phyloP scores from a whole-genome alignment of 2,888 invertebrate species.

The Leptodirus hochenwartii region DNA sequence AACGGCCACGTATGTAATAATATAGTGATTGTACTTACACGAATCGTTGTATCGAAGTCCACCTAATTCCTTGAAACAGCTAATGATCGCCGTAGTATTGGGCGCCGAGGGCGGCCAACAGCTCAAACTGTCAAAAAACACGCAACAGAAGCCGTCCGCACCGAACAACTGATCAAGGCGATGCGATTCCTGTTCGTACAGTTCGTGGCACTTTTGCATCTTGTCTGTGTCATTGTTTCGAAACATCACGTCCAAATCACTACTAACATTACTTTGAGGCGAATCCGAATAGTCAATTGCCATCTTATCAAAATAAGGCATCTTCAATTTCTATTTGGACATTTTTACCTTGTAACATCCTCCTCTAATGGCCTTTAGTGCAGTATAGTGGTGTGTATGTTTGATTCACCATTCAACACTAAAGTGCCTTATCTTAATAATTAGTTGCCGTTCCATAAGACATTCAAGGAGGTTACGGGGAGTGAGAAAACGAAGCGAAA shows the following conservation, averaged over 20 bases:
- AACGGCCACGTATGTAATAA: background rate
- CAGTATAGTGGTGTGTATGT: no score
- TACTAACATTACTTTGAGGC: constrained; percentile 1
- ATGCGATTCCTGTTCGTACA: constrained; percentile 15
- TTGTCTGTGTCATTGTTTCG: constrained; percentile 5
- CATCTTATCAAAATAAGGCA: no score
- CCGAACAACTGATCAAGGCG: constrained; percentile 13
- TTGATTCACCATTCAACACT: no score
- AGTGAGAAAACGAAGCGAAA: no score
- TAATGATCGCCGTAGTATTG: constrained; percentile 47
- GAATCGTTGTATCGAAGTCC: constrained; percentile 65
- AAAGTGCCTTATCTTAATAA: no score
- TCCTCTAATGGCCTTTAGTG: no score
- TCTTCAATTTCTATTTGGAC: no score
- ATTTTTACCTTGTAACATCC: no score
- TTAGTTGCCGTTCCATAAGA: no score
- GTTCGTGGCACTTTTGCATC: constrained; percentile 14
- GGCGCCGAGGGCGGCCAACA: constrained; percentile 72
- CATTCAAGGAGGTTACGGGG: no score
- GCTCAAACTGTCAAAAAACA: constrained; percentile 54
- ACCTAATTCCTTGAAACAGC: constrained; percentile 62
- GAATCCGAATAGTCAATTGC: no score
- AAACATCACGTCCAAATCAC: no score
- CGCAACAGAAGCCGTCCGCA: constrained; percentile 35
- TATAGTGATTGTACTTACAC: constrained; percentile 43